phyloP scores from a whole-genome alignment of 2,113 vertebrate species.

The Chaenogobius annularis region DNA sequence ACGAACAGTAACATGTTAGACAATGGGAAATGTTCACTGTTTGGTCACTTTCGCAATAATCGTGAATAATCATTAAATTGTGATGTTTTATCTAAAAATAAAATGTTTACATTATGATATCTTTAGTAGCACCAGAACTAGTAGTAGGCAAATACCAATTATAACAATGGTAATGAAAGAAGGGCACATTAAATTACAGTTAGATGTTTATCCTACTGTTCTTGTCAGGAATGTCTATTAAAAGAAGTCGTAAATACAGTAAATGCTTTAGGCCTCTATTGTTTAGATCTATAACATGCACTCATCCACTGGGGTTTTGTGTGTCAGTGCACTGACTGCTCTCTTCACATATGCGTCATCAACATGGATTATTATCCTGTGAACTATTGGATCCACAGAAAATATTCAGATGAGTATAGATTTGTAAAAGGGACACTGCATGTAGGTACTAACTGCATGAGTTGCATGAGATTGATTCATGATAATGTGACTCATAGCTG shows the following conservation, averaged over 20 bases:
- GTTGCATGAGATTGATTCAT: background rate
- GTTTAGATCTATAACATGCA: background rate
- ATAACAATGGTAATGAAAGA: too few species aligned
- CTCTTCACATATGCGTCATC: background rate
- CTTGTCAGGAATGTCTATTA: too few species aligned
- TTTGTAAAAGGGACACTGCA: background rate
- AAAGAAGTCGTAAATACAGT: background rate
- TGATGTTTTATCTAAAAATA: too few species aligned
- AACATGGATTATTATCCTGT: slow-evolving; percentile 16
- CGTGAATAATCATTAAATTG: too few species aligned
- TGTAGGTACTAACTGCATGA: background rate
- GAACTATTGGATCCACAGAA: slow-evolving; percentile 5
- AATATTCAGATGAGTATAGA: slow-evolving; percentile 4
- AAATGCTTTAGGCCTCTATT: background rate
- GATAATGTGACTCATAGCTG: slow-evolving; percentile 45
- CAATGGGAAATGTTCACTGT: too few species aligned
- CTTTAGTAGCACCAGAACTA: too few species aligned
- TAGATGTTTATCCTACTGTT: too few species aligned
- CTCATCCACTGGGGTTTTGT: slow-evolving; percentile 18
- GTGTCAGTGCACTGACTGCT: slow-evolving; percentile 23
- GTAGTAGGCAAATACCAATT: too few species aligned
- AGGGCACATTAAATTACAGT: too few species aligned
- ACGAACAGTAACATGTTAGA: too few species aligned
- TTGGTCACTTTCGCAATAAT: too few species aligned
- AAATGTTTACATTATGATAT: too few species aligned